Conservation (phyloP, 2,113 vertebrate species). For the Setophaga kirtlandii region DNA sequence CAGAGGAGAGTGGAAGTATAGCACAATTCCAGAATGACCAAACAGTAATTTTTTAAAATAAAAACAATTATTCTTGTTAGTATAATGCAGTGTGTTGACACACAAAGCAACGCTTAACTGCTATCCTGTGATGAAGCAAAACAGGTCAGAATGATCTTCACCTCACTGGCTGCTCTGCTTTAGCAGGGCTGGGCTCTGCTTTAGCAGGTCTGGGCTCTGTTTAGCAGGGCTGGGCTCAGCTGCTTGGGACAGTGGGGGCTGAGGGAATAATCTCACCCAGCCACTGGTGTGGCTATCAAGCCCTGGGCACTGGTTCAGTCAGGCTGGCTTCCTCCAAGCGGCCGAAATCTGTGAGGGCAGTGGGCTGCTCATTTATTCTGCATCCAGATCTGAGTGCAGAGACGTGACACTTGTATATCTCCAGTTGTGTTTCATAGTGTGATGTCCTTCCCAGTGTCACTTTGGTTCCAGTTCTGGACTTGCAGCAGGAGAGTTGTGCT, state of each 20-base stretch:
- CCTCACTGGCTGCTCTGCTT: neutral
- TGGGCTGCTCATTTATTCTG: neutral
- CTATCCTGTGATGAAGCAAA: neutral
- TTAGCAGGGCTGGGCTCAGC: no score
- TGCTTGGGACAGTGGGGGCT: accelerated
- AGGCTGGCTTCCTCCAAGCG: neutral
- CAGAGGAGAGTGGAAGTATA: neutral
- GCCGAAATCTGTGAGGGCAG: neutral
- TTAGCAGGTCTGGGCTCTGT: no score
- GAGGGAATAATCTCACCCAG: accelerated
- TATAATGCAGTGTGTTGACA: accelerated
- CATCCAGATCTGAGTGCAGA: neutral
- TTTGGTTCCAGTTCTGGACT: neutral
- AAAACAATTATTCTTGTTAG: neutral
- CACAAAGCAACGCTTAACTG: neutral
- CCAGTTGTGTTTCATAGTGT: neutral
- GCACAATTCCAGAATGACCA: neutral
- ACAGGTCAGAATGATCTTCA: neutral
- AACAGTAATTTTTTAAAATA: neutral
- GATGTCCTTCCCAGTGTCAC: accelerated
- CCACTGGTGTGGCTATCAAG: accelerated
- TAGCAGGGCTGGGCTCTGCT: neutral
- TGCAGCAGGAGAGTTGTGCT: neutral
- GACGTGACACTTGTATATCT: neutral
- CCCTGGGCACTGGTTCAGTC: no score